Evolutionary conservation across 1,140 invertebrate species (phyloP), one percentile per base, ranked within the genome.

Genomic region (Drosophila tani): DNA sequence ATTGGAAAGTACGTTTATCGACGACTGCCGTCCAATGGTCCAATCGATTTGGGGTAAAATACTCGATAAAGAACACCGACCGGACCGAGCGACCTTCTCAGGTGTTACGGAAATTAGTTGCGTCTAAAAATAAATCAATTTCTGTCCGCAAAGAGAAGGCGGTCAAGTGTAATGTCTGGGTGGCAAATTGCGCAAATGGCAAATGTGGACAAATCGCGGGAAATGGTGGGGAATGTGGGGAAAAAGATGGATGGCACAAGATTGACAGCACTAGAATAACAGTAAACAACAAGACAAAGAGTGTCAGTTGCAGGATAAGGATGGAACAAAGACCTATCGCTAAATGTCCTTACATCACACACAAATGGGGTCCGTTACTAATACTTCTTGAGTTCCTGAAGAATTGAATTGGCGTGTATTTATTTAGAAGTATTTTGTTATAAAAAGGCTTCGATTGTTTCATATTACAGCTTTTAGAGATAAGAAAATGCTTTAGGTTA

Each of bases 91-190:
- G 27, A 63, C 50, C 58, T 71, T 45, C 80, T 82, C 53, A 86
- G 82, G 81, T 83, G 83, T 75, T 70, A 71, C 77, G 84, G 62
- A 77, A 87, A 87, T 83, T 88, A 66, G 79, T 76, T 70, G 32
- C 57, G 58, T 80, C 81, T 83, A 83, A 70, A 82, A 64, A 81
- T 80, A 88, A 82, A 88, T 88, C 73, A 75, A 67, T 87, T 87
- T 77, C 43, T 47, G 64, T 35, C 17, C 19, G 59, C 58, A 11
- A 32, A 17, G 21, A 51, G 68, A 66, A 63, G 75, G 65, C 67
- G 78, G 75, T 69, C 79, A 86, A 82, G 79, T 85, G 64, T 68
- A 82, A 67, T 67, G 79, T 68, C 70, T 69, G 65, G 43, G 17
- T 69, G 66, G n/a, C 71, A 74, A 82, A 73, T 86, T 82, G 79